Percentiles rank a stretch among this genome's conserved stretches.
Evolutionary conservation across 2,797 vertebrate species (phyloP).

Genomic region (Phalanger gymnotis): DNA sequence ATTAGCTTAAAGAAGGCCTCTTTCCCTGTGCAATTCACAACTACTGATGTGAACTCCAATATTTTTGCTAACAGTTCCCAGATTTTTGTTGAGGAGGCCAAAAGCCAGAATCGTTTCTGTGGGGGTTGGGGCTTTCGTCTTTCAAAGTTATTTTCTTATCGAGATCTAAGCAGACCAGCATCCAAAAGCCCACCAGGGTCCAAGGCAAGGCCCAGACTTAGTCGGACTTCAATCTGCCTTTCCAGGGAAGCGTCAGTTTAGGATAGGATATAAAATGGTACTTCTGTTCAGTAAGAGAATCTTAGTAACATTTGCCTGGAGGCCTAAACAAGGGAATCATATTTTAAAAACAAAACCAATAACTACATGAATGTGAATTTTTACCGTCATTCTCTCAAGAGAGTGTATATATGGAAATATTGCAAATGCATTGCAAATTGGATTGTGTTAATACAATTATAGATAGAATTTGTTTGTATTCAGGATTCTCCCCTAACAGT

Average conservation of each 20-base stretch:
- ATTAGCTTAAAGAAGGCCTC: background rate
- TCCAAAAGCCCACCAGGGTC: background rate
- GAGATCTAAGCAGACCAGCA: background rate
- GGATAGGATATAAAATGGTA: background rate
- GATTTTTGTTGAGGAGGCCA: background rate
- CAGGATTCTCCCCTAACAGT: conserved; percentile 18
- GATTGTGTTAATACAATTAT: conserved; percentile 4
- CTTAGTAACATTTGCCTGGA: background rate
- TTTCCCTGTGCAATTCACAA: accelerated
- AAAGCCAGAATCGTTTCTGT: background rate
- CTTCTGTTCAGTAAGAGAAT: background rate
- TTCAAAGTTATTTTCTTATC: background rate
- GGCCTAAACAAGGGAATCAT: background rate
- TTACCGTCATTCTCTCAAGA: background rate
- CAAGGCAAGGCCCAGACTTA: background rate
- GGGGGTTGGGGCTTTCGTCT: background rate
- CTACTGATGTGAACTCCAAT: background rate
- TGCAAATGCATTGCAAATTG: background rate
- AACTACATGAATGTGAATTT: background rate
- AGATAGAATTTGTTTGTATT: background rate
- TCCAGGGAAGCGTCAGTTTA: background rate
- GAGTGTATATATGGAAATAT: background rate
- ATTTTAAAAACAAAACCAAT: background rate
- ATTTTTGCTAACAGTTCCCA: background rate
- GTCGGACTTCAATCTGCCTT: background rate